Evolutionary conservation across 2,797 vertebrate genomes (phyloP).

Genomic region (Gorsachius magnificus): DNA sequence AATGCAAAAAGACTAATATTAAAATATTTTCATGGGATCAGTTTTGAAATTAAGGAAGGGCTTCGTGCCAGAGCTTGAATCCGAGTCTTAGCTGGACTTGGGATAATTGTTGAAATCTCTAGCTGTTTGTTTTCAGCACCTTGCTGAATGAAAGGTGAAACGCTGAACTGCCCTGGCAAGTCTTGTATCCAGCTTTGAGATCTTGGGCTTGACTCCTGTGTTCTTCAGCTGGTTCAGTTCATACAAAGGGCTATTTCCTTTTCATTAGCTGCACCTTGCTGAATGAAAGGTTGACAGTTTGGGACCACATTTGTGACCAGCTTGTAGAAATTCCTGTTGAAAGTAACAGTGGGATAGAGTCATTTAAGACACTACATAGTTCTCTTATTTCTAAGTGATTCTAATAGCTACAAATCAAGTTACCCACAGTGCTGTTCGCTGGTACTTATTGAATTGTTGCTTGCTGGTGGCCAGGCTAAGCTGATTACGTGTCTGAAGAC

Average conservation of each 20-base stretch:
- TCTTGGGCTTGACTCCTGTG: not conserved
- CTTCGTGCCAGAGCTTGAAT: not conserved
- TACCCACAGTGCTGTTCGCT: conserved; percentile 39
- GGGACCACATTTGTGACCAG: not conserved
- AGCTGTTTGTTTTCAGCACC: not conserved
- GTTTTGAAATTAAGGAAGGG: not conserved
- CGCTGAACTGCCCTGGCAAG: not conserved
- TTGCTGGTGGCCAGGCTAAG: conserved; percentile 52
- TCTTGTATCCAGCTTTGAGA: not conserved
- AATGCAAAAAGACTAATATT: not conserved
- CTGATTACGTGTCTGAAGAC: conserved; percentile 8
- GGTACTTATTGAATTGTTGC: conserved; percentile 48
- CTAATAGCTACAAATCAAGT: conserved; percentile 53
- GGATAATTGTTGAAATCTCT: not conserved
- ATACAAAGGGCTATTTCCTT: not conserved
- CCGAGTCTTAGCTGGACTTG: not conserved
- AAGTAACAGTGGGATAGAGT: conserved; percentile 1
- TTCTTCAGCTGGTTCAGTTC: not conserved
- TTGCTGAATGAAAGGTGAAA: not conserved
- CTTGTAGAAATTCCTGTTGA: not conserved
- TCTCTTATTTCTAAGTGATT: conserved; percentile 42
- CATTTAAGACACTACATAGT: not conserved
- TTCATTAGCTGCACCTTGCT: too few species aligned
- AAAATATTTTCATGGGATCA: not conserved
- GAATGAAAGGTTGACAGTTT: too few species aligned